Evolutionary conservation across 2,113 vertebrate species (phyloP), one percentile per base, ranked within the genome.

Genomic region (Zapus hudsonius): DNA sequence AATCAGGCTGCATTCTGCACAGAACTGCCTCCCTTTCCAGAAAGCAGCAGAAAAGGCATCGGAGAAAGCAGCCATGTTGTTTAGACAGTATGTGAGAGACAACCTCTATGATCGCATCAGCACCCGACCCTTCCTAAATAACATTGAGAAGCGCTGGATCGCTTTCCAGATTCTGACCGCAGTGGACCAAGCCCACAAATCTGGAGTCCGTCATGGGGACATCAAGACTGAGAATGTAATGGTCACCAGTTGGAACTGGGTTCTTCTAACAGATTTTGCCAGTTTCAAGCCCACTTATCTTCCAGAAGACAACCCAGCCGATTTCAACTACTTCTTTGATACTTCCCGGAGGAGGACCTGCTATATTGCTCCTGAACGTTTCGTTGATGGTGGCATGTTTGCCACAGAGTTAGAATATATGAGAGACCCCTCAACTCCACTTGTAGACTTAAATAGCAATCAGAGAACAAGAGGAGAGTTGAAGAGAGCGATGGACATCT

Each of bases 161-260:
- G 99, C 99, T 42, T 99, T 99, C 97, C 99, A 99, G 98, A 98
- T 99, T 94, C 98, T 99, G 36, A 99, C 98, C 0, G 99, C 99
- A 0, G 99, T 99, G 78, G 99, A 99, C 94, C 99, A 99, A 96
- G 99, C 99, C 0, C 99, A 99, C 98, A 99, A 98, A 64, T 99
- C 99, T 1, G 99, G 99, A 4, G 99, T 99, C 12, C 99, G 99
- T 25, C 99, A 99, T 0, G 99, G 99, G 0, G 99, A 99, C 96
- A 99, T 99, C 89, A 99, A 99, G 97, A 99, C 99, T 0, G 99
- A 99, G 97, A 99, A 99, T 36, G 98, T 99, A 87, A 99, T 99
- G 99, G 99, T 99, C 91, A 99, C 99, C 91, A 99, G 99, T 98
- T 99, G 99, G 99, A 99, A 99, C 97, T 99, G 99, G 99, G 99